Conservation (phyloP, 2,113 vertebrate species). For the Sciurus niger region DNA sequence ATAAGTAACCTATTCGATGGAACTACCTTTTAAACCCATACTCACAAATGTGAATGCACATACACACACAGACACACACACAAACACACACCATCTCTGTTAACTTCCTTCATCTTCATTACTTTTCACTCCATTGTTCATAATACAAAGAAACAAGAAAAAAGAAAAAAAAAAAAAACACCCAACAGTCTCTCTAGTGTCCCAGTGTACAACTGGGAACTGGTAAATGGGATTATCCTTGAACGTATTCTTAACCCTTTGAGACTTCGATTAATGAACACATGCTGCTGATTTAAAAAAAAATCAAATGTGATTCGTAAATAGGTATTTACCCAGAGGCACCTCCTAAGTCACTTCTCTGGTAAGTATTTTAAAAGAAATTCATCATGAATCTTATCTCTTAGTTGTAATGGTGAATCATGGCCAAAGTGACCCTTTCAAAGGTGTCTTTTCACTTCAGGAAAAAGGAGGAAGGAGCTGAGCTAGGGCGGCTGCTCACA, state of each 20-base stretch:
- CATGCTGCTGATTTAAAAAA: neutral
- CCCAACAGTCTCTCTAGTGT: neutral
- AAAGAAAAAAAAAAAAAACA: neutral
- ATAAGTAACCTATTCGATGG: neutral
- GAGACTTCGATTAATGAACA: neutral
- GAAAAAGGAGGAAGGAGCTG: neutral
- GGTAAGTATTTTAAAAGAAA: conserved; percentile 32
- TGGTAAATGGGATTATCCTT: neutral
- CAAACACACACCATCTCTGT: neutral
- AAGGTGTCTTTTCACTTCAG: conserved; percentile 1
- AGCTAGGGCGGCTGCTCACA: neutral
- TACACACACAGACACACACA: too few species aligned
- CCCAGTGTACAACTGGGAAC: neutral
- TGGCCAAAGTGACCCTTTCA: neutral
- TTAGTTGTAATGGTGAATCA: neutral
- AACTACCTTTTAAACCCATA: neutral
- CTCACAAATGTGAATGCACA: neutral
- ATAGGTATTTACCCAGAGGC: neutral
- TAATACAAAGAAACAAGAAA: neutral
- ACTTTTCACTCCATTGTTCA: neutral
- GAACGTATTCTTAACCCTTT: neutral
- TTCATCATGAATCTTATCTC: neutral
- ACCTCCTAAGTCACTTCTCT: neutral
- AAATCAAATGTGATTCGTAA: neutral
- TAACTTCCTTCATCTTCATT: conserved; percentile 16